Base-by-base conservation (phyloP, 1,140 invertebrate genomes). In the Temnothorax curvispinosus region DNA sequence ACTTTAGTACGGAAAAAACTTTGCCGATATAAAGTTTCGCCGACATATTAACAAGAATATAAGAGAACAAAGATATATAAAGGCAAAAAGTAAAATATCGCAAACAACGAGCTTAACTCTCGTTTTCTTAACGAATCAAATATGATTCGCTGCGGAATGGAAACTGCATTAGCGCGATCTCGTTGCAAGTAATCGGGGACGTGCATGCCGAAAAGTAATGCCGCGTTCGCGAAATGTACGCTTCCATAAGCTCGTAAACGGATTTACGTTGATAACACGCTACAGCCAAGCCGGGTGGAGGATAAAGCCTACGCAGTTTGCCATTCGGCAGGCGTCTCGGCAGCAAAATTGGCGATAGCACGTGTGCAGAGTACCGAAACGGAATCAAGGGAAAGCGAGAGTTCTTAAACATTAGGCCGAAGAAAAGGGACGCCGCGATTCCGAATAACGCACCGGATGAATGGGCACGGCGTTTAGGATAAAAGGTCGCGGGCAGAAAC, bases 251-350 rank as follows among this genome's bases (percentile, higher is more conserved):
- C 90, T 87, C 75, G 89, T 91, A 91, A 91, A 91, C 87, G 89
- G 89, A 91, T 91, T 91, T 91, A 50, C 89, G 89, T 76, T 87
- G 89, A 91, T 90, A 90, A 90, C 87, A 77, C 84, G 82, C 87
- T 47, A 84, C 67, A 74, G 41, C 84, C 78, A 56, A 74, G 69
- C 78, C 84, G 56, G 76, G 62, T 56, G 60, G 67, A 88, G 89
- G 89, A 90, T 90, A 90, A 89, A 89, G 77, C 77, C 58, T 50
- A 65, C 58, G 13, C 4, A 76, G 80, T 74, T 91, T 91, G 87
- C 89, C 82, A 91, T 90, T 91, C 90, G 87, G 44, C 78, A 44
- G 35, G 84, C 90, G 90, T 91, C 67, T 80, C 47, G 60, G 87
- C 71, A 81, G 52, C 89, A 85, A 90, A 91, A 91, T 91, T 91